A percentile compares a stretch with the other conserved stretches of the same genome.
phyloP scores from a whole-genome alignment of 37 sponge, comb jelly and placozoan species.

The Bolinopsis microptera region DNA sequence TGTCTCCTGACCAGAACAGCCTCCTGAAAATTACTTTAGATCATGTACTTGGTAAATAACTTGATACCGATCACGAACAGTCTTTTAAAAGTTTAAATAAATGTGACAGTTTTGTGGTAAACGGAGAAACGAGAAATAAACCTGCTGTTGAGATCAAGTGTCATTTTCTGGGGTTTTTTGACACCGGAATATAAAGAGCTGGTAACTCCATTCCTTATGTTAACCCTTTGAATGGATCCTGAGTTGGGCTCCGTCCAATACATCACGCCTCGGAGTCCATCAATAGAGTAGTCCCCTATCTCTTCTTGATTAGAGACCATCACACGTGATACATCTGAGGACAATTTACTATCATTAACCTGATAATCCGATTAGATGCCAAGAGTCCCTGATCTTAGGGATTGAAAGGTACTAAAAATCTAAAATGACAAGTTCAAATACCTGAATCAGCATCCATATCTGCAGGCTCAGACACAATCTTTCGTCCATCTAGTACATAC shows the following conservation, averaged over 20 bases:
- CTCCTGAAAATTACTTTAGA: neutral
- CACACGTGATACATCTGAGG: neutral
- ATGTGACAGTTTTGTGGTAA: too few species aligned
- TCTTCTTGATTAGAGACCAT: neutral
- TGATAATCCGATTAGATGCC: too few species aligned
- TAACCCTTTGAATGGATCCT: neutral
- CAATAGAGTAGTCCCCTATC: neutral
- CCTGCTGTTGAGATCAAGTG: neutral
- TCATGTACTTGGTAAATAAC: too few species aligned
- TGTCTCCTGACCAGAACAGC: neutral
- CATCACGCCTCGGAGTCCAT: neutral
- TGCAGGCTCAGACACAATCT: neutral
- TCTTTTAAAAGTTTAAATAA: too few species aligned
- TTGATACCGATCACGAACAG: too few species aligned
- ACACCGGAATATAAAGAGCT: neutral
- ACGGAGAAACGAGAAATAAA: too few species aligned
- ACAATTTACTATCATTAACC: neutral
- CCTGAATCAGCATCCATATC: neutral
- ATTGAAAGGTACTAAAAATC: neutral
- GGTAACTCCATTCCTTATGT: neutral
- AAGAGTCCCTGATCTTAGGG: neutral
- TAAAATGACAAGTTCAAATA: neutral
- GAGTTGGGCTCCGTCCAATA: neutral
- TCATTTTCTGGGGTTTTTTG: neutral
- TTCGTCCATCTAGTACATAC: neutral